A percentile compares a stretch with the other conserved stretches of the same genome.
These are phyloP conservation scores for Eulemur mongoz DNA, from an alignment of 2,797 vertebrate genomes.

Conservation along the genomic window DNA sequence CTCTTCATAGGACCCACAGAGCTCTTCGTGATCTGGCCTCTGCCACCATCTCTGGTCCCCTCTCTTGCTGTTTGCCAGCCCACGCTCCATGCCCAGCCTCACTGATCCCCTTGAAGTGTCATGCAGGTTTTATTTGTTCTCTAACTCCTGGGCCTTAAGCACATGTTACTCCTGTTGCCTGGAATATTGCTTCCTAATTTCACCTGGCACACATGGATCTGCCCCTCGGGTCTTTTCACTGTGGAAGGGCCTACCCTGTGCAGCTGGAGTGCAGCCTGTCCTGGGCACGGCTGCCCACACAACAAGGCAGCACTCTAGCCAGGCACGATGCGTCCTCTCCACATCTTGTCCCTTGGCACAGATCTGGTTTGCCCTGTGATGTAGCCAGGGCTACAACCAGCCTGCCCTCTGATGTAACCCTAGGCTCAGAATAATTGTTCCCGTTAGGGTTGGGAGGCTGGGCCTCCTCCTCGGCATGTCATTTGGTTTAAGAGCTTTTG, in stretches of 20 bases:
- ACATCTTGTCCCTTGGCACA: background rate
- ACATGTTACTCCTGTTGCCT: background rate
- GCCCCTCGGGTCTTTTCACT: background rate
- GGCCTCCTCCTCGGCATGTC: background rate
- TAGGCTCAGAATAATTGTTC: background rate
- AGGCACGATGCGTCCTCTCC: background rate
- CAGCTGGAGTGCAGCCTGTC: background rate
- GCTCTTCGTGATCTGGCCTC: background rate
- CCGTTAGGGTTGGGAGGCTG: background rate
- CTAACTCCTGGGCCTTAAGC: background rate
- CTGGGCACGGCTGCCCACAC: background rate
- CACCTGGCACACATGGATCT: background rate
- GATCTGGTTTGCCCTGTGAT: background rate
- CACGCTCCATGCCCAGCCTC: background rate
- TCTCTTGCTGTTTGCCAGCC: background rate
- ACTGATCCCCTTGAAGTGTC: background rate
- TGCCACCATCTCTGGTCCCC: background rate
- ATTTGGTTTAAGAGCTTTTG: background rate
- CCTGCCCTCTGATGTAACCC: background rate
- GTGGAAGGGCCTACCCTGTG: background rate
- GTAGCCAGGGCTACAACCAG: no score
- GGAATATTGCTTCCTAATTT: background rate
- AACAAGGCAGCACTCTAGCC: background rate
- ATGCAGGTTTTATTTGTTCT: background rate
- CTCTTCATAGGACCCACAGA: background rate